phyloP scores from a whole-genome alignment of 2,113 vertebrate species.

The Pardalotus punctatus region DNA sequence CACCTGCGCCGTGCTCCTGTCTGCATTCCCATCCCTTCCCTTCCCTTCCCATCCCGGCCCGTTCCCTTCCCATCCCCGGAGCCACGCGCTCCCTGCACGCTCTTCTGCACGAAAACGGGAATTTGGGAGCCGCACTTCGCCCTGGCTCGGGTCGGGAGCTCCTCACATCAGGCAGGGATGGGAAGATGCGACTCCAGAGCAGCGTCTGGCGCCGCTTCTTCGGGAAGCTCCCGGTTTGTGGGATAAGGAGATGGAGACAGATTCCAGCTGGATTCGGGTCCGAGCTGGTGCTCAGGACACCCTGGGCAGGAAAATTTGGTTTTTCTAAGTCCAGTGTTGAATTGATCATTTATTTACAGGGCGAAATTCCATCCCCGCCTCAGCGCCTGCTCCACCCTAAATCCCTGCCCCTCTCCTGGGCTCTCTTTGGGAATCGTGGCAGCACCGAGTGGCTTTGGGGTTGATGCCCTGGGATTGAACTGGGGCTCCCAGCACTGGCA shows the following conservation, averaged over 20 bases:
- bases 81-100: neutral
- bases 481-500: neutral
- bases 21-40: neutral
- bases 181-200: neutral
- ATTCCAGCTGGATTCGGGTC: fast-evolving
- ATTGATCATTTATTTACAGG: neutral
- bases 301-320: neutral
- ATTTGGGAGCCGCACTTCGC: neutral
- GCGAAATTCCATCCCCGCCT: neutral
- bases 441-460: neutral
- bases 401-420: neutral
- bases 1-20: neutral
- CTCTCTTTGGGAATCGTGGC: neutral
- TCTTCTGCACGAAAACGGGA: neutral
- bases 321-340: neutral
- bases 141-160: neutral
- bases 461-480: neutral
- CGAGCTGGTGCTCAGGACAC: neutral
- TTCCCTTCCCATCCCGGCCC: too few relatives aligned
- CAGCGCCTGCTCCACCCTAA: neutral
- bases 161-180: neutral
- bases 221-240: neutral
- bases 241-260: neutral
- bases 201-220: neutral
- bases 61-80: neutral